A percentile compares a stretch with the other conserved stretches of the same genome.
Evolutionary conservation across 2,797 vertebrate genomes (phyloP).

Genomic region (Gephyroberyx darwinii): DNA sequence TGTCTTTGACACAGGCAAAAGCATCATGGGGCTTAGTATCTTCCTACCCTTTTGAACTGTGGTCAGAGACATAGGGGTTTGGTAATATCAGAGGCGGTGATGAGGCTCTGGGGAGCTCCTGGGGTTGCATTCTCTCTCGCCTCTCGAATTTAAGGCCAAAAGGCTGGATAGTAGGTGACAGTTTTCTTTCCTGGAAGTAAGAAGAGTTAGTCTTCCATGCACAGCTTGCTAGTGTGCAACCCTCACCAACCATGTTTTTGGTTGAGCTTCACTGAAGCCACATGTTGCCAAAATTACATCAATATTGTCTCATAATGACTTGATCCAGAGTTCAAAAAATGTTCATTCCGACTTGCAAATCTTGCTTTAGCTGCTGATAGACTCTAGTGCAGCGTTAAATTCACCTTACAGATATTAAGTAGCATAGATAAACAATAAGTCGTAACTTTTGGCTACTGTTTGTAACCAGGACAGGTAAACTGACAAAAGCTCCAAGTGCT

Average conservation of each 20-base stretch:
- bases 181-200: conserved; percentile 73
- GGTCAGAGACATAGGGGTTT: conserved; percentile 76
- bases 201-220: conserved; percentile 11
- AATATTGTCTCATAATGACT: neutral
- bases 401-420: too few species aligned
- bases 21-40: neutral
- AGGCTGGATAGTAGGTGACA: conserved; percentile 81
- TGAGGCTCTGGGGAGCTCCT: conserved; percentile 71
- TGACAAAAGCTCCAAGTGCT: neutral
- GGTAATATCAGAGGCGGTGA: conserved; percentile 71
- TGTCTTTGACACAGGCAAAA: neutral
- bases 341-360: neutral
- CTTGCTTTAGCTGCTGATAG: neutral
- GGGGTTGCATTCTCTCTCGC: conserved; percentile 72
- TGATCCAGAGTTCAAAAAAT: neutral
- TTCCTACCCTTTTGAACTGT: conserved; percentile 75
- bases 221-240: conserved; percentile 5
- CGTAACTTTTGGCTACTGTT: too few species aligned
- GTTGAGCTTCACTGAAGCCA: neutral
- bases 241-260: conserved; percentile 20
- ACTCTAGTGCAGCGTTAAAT: too few species aligned
- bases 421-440: too few species aligned
- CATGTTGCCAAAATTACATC: neutral
- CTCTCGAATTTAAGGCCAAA: conserved; percentile 75
- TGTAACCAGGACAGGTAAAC: neutral